phyloP scores from a whole-genome alignment of 2,888 invertebrate genomes.

The Cabera pusaria region DNA sequence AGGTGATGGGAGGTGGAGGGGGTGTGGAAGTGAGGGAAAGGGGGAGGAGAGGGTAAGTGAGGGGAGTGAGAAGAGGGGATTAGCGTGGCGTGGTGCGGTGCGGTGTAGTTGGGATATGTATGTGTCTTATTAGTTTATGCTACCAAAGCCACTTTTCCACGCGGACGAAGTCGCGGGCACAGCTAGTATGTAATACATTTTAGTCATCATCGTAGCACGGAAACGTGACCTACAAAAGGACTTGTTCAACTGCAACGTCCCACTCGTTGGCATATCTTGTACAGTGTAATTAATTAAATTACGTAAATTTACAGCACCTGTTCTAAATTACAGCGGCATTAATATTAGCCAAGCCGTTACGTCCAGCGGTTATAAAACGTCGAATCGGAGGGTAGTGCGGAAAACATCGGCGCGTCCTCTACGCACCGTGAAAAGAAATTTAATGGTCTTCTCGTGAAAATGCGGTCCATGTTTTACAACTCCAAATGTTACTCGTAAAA shows the following conservation, averaged over 20 bases:
- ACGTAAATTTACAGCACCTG: slow-evolving; percentile 32
- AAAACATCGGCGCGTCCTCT: slow-evolving; percentile 26
- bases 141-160: no score
- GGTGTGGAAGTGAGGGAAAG: no score
- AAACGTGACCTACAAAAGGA: slow-evolving; percentile 4
- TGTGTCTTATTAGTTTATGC: no score
- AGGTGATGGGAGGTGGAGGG: no score
- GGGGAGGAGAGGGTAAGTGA: no score
- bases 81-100: no score
- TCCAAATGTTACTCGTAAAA: slow-evolving; percentile 33
- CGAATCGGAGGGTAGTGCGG: slow-evolving; percentile 28
- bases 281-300: slow-evolving; percentile 27
- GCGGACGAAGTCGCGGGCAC: no score
- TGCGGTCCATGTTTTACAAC: slow-evolving; percentile 31
- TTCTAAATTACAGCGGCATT: slow-evolving; percentile 35
- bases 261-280: slow-evolving; percentile 6
- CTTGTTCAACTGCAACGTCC: slow-evolving; percentile 5
- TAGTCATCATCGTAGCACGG: neutral
- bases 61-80: no score
- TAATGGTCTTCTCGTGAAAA: slow-evolving; percentile 37
- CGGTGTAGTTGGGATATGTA: no score
- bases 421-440: slow-evolving; percentile 47
- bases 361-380: slow-evolving; percentile 33
- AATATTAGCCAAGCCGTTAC: slow-evolving; percentile 34
- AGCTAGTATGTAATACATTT: no score